Conservation (phyloP, 2,113 vertebrate genomes). For the Ceyx melanurus region DNA sequence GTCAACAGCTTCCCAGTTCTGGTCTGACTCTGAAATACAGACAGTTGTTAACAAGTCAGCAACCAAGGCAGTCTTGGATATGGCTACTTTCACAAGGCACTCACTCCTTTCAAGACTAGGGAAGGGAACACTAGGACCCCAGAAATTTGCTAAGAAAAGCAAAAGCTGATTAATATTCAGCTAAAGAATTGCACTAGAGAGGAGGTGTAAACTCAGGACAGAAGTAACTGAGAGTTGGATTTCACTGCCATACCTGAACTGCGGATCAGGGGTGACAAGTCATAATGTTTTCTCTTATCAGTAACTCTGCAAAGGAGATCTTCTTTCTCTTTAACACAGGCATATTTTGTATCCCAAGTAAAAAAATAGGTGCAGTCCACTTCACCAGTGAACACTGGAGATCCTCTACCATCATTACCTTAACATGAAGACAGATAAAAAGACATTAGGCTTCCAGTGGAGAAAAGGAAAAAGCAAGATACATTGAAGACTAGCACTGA, state of each 20-base stretch:
- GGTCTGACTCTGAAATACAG: constrained; percentile 74
- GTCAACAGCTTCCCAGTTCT: constrained; percentile 92
- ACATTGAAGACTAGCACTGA: not conserved
- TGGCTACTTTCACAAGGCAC: accelerated
- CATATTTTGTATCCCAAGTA: constrained; percentile 88
- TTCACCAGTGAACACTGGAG: constrained; percentile 86
- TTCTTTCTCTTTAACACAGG: constrained; percentile 89
- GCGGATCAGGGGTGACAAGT: constrained; percentile 86
- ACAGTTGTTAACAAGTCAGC: not conserved
- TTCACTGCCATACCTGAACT: constrained; percentile 76
- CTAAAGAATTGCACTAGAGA: not conserved
- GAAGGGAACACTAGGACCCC: not conserved
- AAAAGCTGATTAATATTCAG: not conserved
- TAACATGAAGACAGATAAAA: not conserved
- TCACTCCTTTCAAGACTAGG: not conserved
- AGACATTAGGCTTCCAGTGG: not conserved
- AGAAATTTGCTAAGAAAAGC: not conserved
- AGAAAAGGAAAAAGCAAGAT: not conserved
- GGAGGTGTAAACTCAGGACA: not conserved
- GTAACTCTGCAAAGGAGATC: constrained; percentile 84
- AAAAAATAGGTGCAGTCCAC: constrained; percentile 95
- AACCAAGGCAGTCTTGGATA: not conserved
- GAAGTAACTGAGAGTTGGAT: not conserved
- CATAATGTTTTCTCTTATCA: constrained; percentile 82
- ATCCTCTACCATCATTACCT: constrained; percentile 78